A percentile compares a stretch with the other conserved stretches of the same genome.
Conservation (phyloP, 2,113 vertebrate species). For the Damaliscus lunatus region DNA sequence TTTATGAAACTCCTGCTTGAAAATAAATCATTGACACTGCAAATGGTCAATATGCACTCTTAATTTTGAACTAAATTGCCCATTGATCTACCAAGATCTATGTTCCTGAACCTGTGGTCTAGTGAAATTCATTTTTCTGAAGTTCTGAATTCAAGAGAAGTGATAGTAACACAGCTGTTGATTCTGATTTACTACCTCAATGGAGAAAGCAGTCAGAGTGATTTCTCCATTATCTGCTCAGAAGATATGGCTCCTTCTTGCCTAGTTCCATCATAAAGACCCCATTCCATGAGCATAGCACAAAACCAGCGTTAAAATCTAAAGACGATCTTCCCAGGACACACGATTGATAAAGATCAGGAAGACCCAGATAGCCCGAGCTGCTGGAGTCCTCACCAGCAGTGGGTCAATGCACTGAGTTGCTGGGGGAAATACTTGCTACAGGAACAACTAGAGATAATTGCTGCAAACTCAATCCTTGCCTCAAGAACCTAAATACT, state of each 20-base stretch:
- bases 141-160: slow-evolving; percentile 46
- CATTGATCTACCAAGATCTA: slow-evolving; percentile 41
- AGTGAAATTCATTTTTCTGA: slow-evolving; percentile 53
- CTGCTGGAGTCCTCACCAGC: slow-evolving; percentile 37
- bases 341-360: slow-evolving; percentile 52
- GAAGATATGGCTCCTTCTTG: slow-evolving; percentile 23
- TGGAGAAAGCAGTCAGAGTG: slow-evolving; percentile 37
- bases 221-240: slow-evolving; percentile 60
- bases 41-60: slow-evolving; percentile 51
- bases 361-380: slow-evolving; percentile 50
- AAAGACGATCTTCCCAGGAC: slow-evolving; percentile 35
- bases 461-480: slow-evolving; percentile 39
- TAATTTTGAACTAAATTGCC: slow-evolving; percentile 63
- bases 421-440: background rate
- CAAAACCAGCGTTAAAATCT: slow-evolving; percentile 47
- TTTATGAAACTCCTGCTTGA: slow-evolving; percentile 45
- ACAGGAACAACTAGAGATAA: background rate
- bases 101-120: background rate
- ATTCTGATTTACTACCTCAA: slow-evolving; percentile 39
- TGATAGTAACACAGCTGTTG: background rate
- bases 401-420: background rate
- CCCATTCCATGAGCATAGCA: slow-evolving; percentile 2
- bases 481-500: slow-evolving; percentile 51
- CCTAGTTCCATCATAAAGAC: background rate
- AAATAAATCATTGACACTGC: slow-evolving; percentile 48